Conservation (phyloP, 2,797 vertebrate species). For the Apogon talboti region DNA sequence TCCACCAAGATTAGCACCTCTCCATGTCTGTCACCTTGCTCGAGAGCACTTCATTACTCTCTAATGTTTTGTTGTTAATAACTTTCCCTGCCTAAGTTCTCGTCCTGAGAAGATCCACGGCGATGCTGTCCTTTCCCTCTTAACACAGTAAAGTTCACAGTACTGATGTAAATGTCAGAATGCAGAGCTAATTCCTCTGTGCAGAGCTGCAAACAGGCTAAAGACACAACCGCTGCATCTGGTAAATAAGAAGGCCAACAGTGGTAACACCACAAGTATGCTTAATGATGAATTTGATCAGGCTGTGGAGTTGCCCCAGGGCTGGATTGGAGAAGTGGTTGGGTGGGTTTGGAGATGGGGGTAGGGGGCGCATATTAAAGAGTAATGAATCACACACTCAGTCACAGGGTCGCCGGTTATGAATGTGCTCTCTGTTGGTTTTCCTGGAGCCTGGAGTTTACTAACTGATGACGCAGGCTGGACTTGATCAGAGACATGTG, state of each 20-base stretch:
- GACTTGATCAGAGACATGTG: constrained; percentile 88
- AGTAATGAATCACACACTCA: constrained; percentile 88
- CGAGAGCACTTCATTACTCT: constrained; percentile 38
- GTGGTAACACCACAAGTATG: constrained; percentile 77
- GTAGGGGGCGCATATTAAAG: constrained; percentile 81
- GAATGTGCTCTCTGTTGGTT: constrained; percentile 89
- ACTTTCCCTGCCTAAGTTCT: neutral
- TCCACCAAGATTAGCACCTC: constrained; percentile 46
- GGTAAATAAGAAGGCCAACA: constrained; percentile 75
- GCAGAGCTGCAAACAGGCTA: constrained; percentile 54
- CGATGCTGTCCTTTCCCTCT: constrained; percentile 14
- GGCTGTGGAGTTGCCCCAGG: constrained; percentile 77
- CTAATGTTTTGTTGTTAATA: constrained; percentile 20
- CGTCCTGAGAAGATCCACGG: constrained; percentile 11
- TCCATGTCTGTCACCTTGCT: constrained; percentile 38
- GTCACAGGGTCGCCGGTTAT: constrained; percentile 86
- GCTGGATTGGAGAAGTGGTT: constrained; percentile 77
- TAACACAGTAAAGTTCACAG: constrained; percentile 15
- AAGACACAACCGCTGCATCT: constrained; percentile 67
- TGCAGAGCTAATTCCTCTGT: constrained; percentile 51
- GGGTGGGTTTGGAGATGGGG: constrained; percentile 71
- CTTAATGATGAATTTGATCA: constrained; percentile 81
- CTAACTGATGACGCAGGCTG: constrained; percentile 88
- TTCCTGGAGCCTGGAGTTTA: constrained; percentile 87
- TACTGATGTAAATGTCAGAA: constrained; percentile 50